phyloP scores from a whole-genome alignment of 2,888 invertebrate genomes.

The Cheilosia variabilis region DNA sequence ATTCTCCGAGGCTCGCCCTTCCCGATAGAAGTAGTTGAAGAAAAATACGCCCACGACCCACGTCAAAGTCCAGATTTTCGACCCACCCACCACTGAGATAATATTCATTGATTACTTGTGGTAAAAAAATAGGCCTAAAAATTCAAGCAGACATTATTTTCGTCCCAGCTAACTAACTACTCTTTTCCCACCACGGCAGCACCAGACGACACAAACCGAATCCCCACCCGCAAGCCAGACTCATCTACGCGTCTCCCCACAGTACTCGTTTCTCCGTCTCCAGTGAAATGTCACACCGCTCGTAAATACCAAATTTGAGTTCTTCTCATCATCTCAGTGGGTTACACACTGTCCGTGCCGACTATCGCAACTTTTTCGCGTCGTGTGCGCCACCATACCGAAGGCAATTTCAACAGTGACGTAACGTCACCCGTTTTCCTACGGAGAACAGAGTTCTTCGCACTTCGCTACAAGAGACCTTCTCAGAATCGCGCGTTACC shows the following conservation, averaged over 20 bases:
- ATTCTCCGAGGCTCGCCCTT: too few relatives aligned
- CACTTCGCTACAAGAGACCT: not conserved
- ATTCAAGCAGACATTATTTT: too few relatives aligned
- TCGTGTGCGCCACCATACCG: constrained; percentile 37
- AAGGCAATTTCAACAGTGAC: constrained; percentile 44
- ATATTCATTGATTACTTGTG: too few relatives aligned
- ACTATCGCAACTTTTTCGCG: constrained; percentile 49
- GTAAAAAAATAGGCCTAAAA: too few relatives aligned
- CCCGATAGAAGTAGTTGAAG: too few relatives aligned
- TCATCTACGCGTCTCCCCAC: constrained; percentile 46
- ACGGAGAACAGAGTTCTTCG: not conserved
- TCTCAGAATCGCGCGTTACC: not conserved
- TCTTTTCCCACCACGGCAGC: constrained; percentile 43
- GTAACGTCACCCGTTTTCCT: constrained; percentile 11
- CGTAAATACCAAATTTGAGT: constrained; percentile 62
- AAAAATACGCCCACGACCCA: too few relatives aligned
- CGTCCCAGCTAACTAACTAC: not conserved
- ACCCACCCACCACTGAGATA: too few relatives aligned
- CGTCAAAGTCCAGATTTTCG: too few relatives aligned
- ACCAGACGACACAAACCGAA: constrained; percentile 5
- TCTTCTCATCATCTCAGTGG: constrained; percentile 63
- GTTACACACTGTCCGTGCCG: constrained; percentile 38
- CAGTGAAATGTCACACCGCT: constrained; percentile 57
- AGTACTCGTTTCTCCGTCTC: not conserved
- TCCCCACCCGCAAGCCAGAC: constrained; percentile 57